Base-by-base conservation (phyloP, 2,113 vertebrate genomes). In the Scartelaos histophorus region DNA sequence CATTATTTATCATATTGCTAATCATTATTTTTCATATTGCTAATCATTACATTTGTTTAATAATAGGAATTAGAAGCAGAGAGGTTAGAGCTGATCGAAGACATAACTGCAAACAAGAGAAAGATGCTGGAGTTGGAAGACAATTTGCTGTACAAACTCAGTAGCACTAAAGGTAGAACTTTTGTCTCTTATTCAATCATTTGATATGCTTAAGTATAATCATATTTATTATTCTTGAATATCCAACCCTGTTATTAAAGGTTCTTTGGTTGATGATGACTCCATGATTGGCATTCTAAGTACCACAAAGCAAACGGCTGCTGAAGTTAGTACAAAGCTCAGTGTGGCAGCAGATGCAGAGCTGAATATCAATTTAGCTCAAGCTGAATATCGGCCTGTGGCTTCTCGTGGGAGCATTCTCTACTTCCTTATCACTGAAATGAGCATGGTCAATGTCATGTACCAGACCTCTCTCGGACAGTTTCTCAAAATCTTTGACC, bases 401-500 rank as follows among this genome's bases (percentile, higher is more conserved):
- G 97, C 98, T 70, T 92, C 95, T 7, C 94, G 96, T 78, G 97
- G 97, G 69, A 98, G 98, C 80, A 96, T 98, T 83, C 92, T 99
- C 25, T 99, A 99, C 82, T 98, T 98, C 86, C 94, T 99, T 76
- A 95, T 97, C 81, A 97, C 95, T 0, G 97, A 99, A 87, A 98
- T 99, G 97, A 95, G 95, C 81, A 93, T 96, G 95, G 96, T 99
- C 68, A 99, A 97, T 43, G 94, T 96, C 79, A 99, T 99, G 97
- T 99, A 99, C 80, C 97, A 98, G 89, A 98, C 95, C 0, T 99
- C 98, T 0, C 94, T 99, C 51, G 90, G 94, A 3, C 97, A 98
- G 90, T 99, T 99, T 80, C 92, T 99, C 67, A 94, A 94, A 56
- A 91, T 97, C 49, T 99, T 99, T 89, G 96, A 99, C 89, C 85